Percentiles rank a stretch among this genome's conserved stretches.
Conservation (phyloP, 92 coral and sea anemone species). For the Palythoa heliodiscus region DNA sequence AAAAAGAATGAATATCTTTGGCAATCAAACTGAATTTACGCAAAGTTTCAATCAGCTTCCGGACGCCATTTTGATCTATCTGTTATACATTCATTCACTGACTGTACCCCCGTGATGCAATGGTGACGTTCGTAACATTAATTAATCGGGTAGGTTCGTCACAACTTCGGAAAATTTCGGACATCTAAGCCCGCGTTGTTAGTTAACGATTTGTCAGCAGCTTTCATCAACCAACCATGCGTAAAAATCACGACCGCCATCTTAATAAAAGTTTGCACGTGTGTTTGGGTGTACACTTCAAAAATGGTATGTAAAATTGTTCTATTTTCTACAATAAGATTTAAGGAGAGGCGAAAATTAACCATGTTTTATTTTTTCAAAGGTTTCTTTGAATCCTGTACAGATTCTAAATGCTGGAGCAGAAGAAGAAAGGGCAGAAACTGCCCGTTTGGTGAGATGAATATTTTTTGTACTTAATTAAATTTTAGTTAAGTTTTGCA, state of each 20-base stretch:
- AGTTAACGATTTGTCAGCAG: not conserved
- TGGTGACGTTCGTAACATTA: too few relatives aligned
- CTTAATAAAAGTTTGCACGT: conserved; percentile 74
- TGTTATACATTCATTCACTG: conserved; percentile 18
- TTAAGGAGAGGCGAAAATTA: not conserved
- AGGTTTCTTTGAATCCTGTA: conserved; percentile 98
- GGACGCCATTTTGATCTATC: conserved; percentile 72
- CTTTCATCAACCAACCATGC: conserved; percentile 53
- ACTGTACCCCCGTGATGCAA: conserved; percentile 72
- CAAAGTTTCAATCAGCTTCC: conserved; percentile 46
- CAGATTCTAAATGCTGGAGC: conserved; percentile 96
- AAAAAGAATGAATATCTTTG: not conserved
- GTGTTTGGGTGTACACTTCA: conserved; percentile 42
- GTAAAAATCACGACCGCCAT: conserved; percentile 58
- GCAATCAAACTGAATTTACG: not conserved
- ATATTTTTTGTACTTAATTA: conserved; percentile 20
- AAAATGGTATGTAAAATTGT: conserved; percentile 72
- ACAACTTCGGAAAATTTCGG: conserved; percentile 23
- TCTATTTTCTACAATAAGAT: not conserved
- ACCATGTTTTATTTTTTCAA: conserved; percentile 17
- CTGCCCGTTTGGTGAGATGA: conserved; percentile 89
- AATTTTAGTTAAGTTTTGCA: not conserved
- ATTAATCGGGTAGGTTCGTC: not conserved
- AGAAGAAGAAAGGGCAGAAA: conserved; percentile 97
- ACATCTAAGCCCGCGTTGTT: not conserved